Base-by-base conservation (phyloP, 2,888 invertebrate species). In the Dynastes maya region DNA sequence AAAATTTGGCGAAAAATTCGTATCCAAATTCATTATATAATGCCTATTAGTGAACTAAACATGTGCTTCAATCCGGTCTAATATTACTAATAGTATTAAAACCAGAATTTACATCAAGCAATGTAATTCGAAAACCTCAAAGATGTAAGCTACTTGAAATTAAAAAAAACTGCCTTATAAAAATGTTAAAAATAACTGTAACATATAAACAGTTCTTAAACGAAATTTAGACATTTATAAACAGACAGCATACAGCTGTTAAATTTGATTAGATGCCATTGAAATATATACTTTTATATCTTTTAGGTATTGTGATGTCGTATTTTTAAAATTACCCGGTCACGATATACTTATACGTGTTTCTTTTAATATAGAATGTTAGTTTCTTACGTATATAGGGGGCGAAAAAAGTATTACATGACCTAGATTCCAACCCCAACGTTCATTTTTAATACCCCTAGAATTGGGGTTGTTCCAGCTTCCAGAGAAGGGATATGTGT, bases 211-310 rank as follows among this genome's bases (percentile, higher is more conserved):
- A 71, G 71, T 71, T 71, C 71, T 71, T 71, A 71, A 71, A 72
- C 55, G 61, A 72, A 72, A 72, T 72, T 72, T 72, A 72, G 72
- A 72, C 58, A 37, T 72, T 72, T 61, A 61, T 72, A 72, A 72
- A 72, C 72, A 72, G 61, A 61, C 72, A 72, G 72, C 40, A 61
- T 61, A 45, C 72, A 72, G 72, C 72, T 72, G 72, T 72, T 72
- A 72, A 61, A 72, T 72, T 72, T 72, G 72, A 72, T 72, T 72
- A 72, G 61, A 72, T 72, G 72, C 72, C 72, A 72, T 72, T 72
- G 72, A 72, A 72, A 72, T 16, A 72, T 72, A 72, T 61, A 72
- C 72, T 72, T 61, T 58, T 72, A 40, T 58, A 72, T 58, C 58
- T 37, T 71, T 49, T 51, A 37, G 37, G 72, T 40, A 61, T 72